Conservation (phyloP, 2,888 invertebrate genomes). For the Pyrrhosoma nymphula region DNA sequence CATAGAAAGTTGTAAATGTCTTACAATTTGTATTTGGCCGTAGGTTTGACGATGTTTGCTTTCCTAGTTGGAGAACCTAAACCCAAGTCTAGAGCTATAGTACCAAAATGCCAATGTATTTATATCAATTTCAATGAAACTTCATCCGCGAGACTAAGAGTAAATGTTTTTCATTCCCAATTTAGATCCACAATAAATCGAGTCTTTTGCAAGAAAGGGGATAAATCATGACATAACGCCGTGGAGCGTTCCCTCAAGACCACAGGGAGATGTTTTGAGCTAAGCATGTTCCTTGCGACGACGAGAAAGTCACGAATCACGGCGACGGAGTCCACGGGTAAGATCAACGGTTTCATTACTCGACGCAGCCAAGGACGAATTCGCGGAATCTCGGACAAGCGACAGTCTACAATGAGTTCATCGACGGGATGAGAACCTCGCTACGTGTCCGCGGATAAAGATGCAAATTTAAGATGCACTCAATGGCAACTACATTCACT, state of each 20-base stretch:
- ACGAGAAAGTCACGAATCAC: slow-evolving; percentile 11
- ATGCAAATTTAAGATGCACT: background rate
- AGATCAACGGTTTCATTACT: slow-evolving; percentile 12
- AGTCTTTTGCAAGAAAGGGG: background rate
- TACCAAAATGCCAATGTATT: too few species aligned
- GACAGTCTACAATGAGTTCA: slow-evolving; percentile 20
- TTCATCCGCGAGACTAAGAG: background rate
- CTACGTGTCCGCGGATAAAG: background rate
- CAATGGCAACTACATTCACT: background rate
- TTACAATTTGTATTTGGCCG: too few species aligned
- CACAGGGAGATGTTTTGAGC: background rate
- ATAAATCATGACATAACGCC: background rate
- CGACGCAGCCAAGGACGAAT: background rate
- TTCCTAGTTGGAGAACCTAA: too few species aligned
- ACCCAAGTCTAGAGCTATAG: too few species aligned
- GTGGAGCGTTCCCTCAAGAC: background rate
- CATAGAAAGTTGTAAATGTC: too few species aligned
- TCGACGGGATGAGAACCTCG: background rate
- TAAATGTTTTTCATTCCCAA: background rate
- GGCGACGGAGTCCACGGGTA: background rate
- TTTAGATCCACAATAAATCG: background rate
- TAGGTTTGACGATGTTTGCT: too few species aligned
- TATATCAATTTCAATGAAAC: too few species aligned
- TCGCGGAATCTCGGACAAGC: slow-evolving; percentile 6
- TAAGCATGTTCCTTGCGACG: background rate